Evolutionary conservation across 2,797 vertebrate species (phyloP).

Genomic region (Microctenopoma steveboyesi): DNA sequence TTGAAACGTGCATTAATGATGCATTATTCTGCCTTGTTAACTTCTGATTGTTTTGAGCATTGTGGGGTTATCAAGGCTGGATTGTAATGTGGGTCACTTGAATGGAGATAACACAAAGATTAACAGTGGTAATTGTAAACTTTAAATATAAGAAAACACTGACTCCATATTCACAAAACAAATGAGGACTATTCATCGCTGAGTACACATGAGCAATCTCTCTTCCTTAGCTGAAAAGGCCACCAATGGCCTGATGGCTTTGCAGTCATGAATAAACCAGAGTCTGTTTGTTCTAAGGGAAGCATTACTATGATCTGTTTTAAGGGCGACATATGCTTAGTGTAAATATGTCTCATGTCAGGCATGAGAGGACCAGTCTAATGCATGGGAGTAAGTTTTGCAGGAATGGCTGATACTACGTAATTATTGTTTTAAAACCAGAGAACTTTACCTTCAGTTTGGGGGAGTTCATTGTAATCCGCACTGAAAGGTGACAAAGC

Average conservation of each 20-base stretch:
- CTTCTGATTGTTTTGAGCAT: slow-evolving; percentile 46
- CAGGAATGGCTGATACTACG: slow-evolving; percentile 85
- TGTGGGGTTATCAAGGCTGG: slow-evolving; percentile 28
- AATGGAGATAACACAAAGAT: background rate
- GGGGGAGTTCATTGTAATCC: slow-evolving; percentile 59
- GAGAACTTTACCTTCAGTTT: slow-evolving; percentile 79
- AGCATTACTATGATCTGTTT: slow-evolving; percentile 66
- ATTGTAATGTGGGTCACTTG: slow-evolving; percentile 1
- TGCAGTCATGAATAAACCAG: slow-evolving; percentile 72
- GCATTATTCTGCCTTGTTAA: slow-evolving; percentile 53
- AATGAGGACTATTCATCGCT: slow-evolving; percentile 39
- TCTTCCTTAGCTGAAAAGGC: slow-evolving; percentile 72
- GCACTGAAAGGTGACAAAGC: slow-evolving; percentile 54
- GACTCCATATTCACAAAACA: slow-evolving; percentile 34
- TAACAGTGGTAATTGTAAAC: slow-evolving; percentile 9
- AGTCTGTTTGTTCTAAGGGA: slow-evolving; percentile 63
- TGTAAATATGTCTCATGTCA: slow-evolving; percentile 48
- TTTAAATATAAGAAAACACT: slow-evolving; percentile 40
- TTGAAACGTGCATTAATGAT: slow-evolving; percentile 56
- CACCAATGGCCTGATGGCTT: slow-evolving; percentile 71
- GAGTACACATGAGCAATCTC: slow-evolving; percentile 54
- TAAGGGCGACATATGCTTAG: slow-evolving; percentile 51
- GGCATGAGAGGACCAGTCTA: slow-evolving; percentile 73
- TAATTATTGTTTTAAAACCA: slow-evolving; percentile 88
- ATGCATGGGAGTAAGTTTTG: slow-evolving; percentile 86